These are phyloP conservation scores for Myanophis thanlyinensis DNA, from an alignment of 2,113 vertebrate species.

Conservation along the genomic window DNA sequence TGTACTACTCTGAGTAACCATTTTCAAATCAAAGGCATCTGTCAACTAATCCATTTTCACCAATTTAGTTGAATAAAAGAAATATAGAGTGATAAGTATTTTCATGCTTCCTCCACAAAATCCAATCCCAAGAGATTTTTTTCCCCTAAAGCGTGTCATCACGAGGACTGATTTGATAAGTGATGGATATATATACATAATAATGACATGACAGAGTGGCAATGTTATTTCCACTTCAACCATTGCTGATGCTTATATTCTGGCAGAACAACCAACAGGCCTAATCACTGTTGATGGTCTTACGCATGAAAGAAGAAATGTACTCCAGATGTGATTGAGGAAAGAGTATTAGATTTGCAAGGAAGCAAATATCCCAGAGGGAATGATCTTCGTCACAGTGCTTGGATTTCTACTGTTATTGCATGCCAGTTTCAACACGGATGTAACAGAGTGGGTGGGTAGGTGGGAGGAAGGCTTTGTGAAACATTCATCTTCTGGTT, in stretches of 20 bases:
- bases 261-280: background rate
- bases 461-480: background rate
- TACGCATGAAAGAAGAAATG: conserved; percentile 4
- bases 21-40: background rate
- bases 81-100: background rate
- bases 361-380: background rate
- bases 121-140: background rate
- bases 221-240: background rate
- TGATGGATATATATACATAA: background rate
- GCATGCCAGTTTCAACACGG: conserved; percentile 8
- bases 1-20: background rate
- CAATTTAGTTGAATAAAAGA: background rate
- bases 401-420: background rate
- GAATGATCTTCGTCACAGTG: background rate
- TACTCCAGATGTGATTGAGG: conserved; percentile 14
- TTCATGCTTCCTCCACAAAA: background rate
- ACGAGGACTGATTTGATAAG: background rate
- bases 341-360: background rate
- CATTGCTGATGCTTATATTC: background rate
- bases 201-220: background rate
- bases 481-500: background rate
- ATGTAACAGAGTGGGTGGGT: background rate
- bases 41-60: background rate
- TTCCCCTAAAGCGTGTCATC: background rate
- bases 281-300: background rate